These are phyloP conservation scores for Xiphophorus hellerii DNA, from an alignment of 2,113 vertebrate species.

Conservation along the genomic window DNA sequence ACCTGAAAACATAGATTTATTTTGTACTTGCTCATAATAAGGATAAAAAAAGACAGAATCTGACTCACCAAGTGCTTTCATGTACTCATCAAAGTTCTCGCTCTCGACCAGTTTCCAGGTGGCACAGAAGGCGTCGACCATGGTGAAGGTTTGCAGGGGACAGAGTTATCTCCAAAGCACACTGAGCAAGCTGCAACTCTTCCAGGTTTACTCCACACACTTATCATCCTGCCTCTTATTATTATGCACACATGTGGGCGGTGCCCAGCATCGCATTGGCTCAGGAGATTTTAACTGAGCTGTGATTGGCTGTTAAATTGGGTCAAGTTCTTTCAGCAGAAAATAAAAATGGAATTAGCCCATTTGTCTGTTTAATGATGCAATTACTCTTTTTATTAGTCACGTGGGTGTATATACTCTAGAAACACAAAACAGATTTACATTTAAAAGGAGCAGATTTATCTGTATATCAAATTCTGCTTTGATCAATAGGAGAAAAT, in stretches of 20 bases:
- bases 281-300: conserved; percentile 55
- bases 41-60: neutral
- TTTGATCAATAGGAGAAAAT: neutral
- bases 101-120: conserved; percentile 93
- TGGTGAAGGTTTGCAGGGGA: conserved; percentile 66
- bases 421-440: neutral
- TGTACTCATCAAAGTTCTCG: conserved; percentile 94
- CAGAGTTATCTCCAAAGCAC: conserved; percentile 48
- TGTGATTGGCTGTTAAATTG: conserved; percentile 61
- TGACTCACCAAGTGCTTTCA: conserved; percentile 91
- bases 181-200: conserved; percentile 41
- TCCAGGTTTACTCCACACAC: conserved; percentile 26
- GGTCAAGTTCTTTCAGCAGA: conserved; percentile 37
- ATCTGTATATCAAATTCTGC: neutral
- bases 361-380: conserved; percentile 57
- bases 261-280: conserved; percentile 58
- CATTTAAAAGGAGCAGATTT: neutral
- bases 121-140: conserved; percentile 93
- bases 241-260: conserved; percentile 62
- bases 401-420: neutral
- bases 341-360: conserved; percentile 30
- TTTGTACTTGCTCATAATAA: neutral
- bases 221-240: conserved; percentile 54
- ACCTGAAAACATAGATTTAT: neutral
- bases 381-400: conserved; percentile 42